Evolutionary conservation across 1,140 invertebrate genomes (phyloP).

Genomic region (Cydia pomonella): DNA sequence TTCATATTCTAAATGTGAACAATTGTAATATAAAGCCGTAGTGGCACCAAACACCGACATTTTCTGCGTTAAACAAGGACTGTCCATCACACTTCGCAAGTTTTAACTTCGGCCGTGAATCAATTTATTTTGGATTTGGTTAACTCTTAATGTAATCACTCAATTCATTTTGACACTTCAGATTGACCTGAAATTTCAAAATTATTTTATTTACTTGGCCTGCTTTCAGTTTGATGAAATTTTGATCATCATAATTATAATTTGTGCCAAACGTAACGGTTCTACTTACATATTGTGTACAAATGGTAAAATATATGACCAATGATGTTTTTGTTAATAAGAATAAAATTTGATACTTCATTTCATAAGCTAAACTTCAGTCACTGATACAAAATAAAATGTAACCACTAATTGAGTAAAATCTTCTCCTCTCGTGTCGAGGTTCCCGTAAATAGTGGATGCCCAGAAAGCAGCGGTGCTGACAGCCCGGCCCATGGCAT

Average conservation of each 20-base stretch:
- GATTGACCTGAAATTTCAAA: constrained; percentile 3
- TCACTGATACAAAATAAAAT: not conserved
- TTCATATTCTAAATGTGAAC: not conserved
- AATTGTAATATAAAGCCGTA: not conserved
- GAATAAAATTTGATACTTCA: too few relatives aligned
- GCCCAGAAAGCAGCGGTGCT: too few relatives aligned
- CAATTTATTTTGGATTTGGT: constrained; percentile 10
- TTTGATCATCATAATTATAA: not conserved
- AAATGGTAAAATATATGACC: too few relatives aligned
- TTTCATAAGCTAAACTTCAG: not conserved
- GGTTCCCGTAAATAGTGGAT: too few relatives aligned
- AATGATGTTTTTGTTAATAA: too few relatives aligned
- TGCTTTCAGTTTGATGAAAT: not conserved
- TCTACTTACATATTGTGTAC: not conserved
- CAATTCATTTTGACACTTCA: not conserved
- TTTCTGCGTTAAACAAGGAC: not conserved
- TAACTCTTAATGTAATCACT: constrained; percentile 17
- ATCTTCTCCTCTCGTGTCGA: too few relatives aligned
- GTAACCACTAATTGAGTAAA: too few relatives aligned
- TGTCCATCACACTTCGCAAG: constrained; percentile 5
- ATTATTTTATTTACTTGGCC: not conserved
- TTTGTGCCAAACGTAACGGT: not conserved
- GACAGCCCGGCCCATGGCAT: too few relatives aligned
- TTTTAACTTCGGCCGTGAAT: not conserved
- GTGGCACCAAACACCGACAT: not conserved